Conservation (phyloP, 2,113 vertebrate genomes). For the Romanogobio albipinnatus region DNA sequence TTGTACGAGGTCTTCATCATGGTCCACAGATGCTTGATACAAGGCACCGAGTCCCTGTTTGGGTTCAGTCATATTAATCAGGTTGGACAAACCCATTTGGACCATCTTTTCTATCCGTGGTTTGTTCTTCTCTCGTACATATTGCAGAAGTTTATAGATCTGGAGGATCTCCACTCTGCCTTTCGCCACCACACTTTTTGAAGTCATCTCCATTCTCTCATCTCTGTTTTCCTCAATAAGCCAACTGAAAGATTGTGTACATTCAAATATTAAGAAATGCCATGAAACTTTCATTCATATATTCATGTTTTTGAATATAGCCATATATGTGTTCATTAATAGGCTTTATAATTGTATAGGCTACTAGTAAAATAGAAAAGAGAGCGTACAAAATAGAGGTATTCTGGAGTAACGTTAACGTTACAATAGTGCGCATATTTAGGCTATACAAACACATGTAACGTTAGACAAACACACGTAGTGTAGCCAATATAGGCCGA, state of each 20-base stretch:
- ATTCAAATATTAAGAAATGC: background rate
- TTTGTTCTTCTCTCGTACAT: conserved; percentile 76
- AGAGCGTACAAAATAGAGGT: too few relatives aligned
- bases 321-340: too few relatives aligned
- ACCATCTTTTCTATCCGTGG: conserved; percentile 83
- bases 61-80: conserved; percentile 89
- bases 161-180: conserved; percentile 83
- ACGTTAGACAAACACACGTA: too few relatives aligned
- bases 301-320: too few relatives aligned
- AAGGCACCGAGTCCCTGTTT: conserved; percentile 78
- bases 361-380: too few relatives aligned
- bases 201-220: background rate
- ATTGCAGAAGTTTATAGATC: conserved; percentile 89
- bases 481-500: too few relatives aligned
- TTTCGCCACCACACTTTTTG: conserved; percentile 68
- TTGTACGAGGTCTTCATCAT: conserved; percentile 79
- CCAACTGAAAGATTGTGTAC: conserved; percentile 3
- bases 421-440: too few relatives aligned
- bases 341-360: too few relatives aligned
- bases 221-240: background rate
- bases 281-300: too few relatives aligned
- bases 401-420: too few relatives aligned
- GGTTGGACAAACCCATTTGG: conserved; percentile 77
- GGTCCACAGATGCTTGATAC: conserved; percentile 80
- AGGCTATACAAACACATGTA: too few relatives aligned